These are phyloP conservation scores for Cryptosula pallasiana DNA, from an alignment of 2,888 invertebrate genomes.

Conservation along the genomic window DNA sequence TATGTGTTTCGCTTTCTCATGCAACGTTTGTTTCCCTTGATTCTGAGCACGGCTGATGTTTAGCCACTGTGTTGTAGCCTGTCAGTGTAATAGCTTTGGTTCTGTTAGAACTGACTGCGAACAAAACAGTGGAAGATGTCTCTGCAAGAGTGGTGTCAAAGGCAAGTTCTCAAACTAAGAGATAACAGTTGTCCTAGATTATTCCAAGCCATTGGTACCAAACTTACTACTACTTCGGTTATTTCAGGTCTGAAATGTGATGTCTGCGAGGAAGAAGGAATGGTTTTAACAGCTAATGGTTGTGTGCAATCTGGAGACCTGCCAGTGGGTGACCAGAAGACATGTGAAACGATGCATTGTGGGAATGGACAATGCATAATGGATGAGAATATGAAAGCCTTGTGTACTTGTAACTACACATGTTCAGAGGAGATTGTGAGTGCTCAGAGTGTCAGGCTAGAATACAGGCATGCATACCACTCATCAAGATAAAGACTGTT, in stretches of 20 bases:
- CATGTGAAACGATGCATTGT: constrained; percentile 11
- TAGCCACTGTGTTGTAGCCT: too few species aligned
- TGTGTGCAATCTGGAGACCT: background rate
- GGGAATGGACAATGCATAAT: constrained; percentile 6
- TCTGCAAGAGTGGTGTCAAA: background rate
- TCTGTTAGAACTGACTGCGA: constrained; percentile 19
- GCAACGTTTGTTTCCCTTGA: too few species aligned
- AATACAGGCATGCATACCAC: too few species aligned
- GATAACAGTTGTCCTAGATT: too few species aligned
- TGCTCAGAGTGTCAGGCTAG: too few species aligned
- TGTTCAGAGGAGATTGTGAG: background rate
- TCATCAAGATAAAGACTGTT: too few species aligned
- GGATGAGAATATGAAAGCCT: background rate
- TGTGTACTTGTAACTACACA: background rate
- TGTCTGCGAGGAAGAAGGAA: background rate
- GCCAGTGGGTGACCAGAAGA: background rate
- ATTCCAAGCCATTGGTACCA: too few species aligned
- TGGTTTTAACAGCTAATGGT: constrained; percentile 6
- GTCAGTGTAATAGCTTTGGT: constrained; percentile 16
- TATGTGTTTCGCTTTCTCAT: too few species aligned
- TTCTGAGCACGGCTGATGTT: too few species aligned
- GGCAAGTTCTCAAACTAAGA: too few species aligned
- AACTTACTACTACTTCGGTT: too few species aligned
- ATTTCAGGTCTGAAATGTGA: constrained; percentile 21
- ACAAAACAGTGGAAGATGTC: constrained; percentile 13